Conservation (phyloP, 2,113 vertebrate genomes). For the Tachuris rubrigastra region DNA sequence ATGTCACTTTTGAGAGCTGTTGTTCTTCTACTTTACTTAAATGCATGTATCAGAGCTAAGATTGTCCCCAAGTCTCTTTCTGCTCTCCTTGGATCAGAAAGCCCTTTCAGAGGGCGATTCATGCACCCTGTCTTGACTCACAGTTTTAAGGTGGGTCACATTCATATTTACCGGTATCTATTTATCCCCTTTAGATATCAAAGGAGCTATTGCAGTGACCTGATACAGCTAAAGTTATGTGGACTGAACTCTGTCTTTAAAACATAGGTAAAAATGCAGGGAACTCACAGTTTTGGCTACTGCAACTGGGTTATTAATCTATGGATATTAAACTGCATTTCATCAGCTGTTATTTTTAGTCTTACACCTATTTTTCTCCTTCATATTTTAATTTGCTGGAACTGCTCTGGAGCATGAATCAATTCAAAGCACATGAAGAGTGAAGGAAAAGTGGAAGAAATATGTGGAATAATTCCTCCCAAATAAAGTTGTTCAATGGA, state of each 20-base stretch:
- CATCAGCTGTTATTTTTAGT: constrained; percentile 12
- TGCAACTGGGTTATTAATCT: neutral
- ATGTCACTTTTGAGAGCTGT: fast-evolving
- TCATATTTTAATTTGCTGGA: constrained; percentile 10
- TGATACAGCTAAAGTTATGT: neutral
- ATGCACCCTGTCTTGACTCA: neutral
- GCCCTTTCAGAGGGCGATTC: neutral
- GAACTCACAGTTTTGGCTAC: neutral
- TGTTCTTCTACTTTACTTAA: neutral
- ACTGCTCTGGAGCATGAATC: neutral
- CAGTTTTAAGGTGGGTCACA: neutral
- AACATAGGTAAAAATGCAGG: neutral
- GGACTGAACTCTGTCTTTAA: neutral
- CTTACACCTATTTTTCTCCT: neutral
- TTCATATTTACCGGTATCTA: neutral
- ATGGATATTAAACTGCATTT: neutral
- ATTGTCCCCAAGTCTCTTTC: neutral
- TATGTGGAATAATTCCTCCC: neutral
- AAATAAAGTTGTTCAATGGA: neutral
- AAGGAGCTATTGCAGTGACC: neutral
- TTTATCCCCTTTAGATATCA: neutral
- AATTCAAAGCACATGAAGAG: neutral
- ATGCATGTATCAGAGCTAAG: neutral
- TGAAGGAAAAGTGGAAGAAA: neutral
- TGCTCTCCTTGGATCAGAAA: neutral